Base-by-base conservation (phyloP, 2,113 vertebrate species). In the Trichomycterus rosablanca region DNA sequence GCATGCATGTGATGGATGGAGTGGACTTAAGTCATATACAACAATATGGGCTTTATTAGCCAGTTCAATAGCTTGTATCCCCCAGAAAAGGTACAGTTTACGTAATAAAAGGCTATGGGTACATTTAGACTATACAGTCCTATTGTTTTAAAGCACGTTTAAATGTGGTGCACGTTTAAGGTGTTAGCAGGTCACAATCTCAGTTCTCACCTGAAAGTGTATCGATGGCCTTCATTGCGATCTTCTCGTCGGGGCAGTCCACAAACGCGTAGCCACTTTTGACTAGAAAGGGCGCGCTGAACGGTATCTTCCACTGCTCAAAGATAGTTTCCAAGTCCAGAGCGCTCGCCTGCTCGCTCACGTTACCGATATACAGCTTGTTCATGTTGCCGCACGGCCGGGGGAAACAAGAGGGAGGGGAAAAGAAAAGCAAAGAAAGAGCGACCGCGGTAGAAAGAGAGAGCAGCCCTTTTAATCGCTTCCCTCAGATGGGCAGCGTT, bases 231-330 rank as follows among this genome's bases (percentile, higher is more conserved):
- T 90, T 95, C 91, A 97, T 96, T 48, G 95, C 95, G 81, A 91
- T 89, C 85, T 89, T 91, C 67, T 98, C 95, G 84, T 98, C 95
- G 59, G 93, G 93, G 83, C 94, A 97, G 84, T 97, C 95, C 82
- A 98, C 94, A 82, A 98, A 98, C 78, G 95, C 95, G 81, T 97
- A 98, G 74, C 95, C 94, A 43, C 87, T 92, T 89, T 97, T 98
- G 73, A 98, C 83, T 60, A 97, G 87, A 80, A 97, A 97, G 74
- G 93, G 91, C 66, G 92, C 92, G 74, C 85, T 91, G 85, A 92
- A 90, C 18, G 93, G 91, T 74, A 98, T 95, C 89, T 96, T 94
- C 84, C 90, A 93, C 87, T 97, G 89, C 78, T 93, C 93, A 83
- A 98, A 98, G 81, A 98, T 78, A 91, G 82, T 92, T 89, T 97